Conservation (phyloP, 2,113 vertebrate species). For the Gila orcuttii region DNA sequence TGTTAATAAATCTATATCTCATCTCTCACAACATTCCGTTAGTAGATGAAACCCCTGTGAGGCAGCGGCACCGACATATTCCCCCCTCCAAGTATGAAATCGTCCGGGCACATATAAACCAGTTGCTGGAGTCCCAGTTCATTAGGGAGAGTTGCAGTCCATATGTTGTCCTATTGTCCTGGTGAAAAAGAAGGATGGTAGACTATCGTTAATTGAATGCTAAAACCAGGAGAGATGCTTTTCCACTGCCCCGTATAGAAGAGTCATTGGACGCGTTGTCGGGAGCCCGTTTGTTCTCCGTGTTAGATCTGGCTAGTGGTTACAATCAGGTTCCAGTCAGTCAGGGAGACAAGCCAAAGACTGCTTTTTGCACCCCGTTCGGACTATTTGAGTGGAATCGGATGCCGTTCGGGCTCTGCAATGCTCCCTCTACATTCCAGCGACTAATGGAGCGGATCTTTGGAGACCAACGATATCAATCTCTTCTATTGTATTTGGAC, state of each 20-base stretch:
- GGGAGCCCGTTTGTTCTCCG: neutral
- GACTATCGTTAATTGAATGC: no score
- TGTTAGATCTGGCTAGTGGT: conserved; percentile 14
- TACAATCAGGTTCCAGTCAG: neutral
- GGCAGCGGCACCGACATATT: neutral
- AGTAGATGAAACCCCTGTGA: neutral
- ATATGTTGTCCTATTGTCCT: neutral
- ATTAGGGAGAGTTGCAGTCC: conserved; percentile 13
- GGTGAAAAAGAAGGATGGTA: no score
- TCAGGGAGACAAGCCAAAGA: no score
- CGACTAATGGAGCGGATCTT: no score
- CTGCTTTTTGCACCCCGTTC: no score
- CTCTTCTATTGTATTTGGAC: no score
- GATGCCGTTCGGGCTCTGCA: no score
- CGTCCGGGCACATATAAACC: neutral
- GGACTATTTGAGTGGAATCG: no score
- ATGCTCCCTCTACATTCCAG: no score
- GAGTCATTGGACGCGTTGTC: neutral
- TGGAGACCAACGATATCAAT: no score
- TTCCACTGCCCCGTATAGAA: neutral
- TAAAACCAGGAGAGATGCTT: conserved; percentile 3
- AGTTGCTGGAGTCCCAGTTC: neutral
- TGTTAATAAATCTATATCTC: no score
- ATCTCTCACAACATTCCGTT: conserved; percentile 28
- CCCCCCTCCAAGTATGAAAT: conserved; percentile 6